Base-by-base conservation (phyloP, 2,888 invertebrate species). In the Calameuta filiformis region DNA sequence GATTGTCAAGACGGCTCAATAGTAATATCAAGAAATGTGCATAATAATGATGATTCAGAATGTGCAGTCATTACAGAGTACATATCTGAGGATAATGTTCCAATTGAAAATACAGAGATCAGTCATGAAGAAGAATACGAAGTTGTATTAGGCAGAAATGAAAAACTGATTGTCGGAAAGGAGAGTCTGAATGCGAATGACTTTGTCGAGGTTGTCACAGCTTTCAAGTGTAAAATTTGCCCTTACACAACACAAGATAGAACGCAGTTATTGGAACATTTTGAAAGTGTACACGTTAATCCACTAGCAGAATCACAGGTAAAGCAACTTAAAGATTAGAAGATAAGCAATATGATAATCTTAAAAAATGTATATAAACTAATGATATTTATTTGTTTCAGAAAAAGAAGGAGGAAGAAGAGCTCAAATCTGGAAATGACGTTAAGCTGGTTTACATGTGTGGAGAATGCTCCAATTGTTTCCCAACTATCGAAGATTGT, bases 161-260 rank as follows among this genome's bases (percentile, higher is more conserved):
- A 79, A 12, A 77, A 79, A 69, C 35, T 79, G 11, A 37, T 76
- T 68, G 76, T 79, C 78, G 11, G 82, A 80, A 12, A 81, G 76
- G 76, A 84, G 68, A 84, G 82, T 75, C 79, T 89, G 68, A 88
- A 90, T 81, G 83, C 92, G 75, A 92, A 91, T 76, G 92, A 93
- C 81, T 92, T 93, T 82, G 92, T 93, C 82, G 93, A 94, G 86
- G 91, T 93, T 69, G 92, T 94, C 4, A 92, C 93, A 11, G 92
- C 93, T 11, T 93, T 93, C 83, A 93, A 93, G 83, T 94, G 94
- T 87, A 93, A 93, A 87, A 92, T 93, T 81, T 94, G 94, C 86
- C 87, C 91, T 23, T 93, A 92, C 82, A 92, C 92, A 1, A 92
- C 92, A 34, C 89, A 91, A 80, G 91, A 92, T 79, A 91, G 91